phyloP scores from a whole-genome alignment of 2,888 invertebrate genomes.

The Cheilosia scutellata region DNA sequence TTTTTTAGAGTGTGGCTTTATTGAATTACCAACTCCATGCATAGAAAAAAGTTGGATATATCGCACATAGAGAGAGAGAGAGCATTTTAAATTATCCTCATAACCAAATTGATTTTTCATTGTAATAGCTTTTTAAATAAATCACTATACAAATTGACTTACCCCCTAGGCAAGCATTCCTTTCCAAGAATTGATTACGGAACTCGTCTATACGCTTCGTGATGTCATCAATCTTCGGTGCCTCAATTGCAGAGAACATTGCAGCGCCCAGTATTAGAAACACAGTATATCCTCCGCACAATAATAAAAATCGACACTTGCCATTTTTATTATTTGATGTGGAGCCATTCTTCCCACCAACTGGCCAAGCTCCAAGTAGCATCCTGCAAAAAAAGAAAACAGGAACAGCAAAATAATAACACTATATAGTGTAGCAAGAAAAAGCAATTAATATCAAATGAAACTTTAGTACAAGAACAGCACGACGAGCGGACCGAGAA shows the following conservation, averaged over 20 bases:
- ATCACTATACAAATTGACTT: conserved; percentile 78
- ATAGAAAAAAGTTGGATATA: too few relatives aligned
- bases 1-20: too few relatives aligned
- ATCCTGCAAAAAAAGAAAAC: conserved; percentile 74
- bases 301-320: conserved; percentile 83
- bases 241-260: conserved; percentile 92
- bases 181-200: conserved; percentile 86
- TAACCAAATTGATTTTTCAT: neutral
- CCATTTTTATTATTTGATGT: conserved; percentile 81
- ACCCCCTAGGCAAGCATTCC: conserved; percentile 89
- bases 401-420: conserved; percentile 33
- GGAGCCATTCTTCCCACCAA: conserved; percentile 78
- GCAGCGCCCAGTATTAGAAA: conserved; percentile 90
- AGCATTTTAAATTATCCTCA: neutral
- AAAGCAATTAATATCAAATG: conserved; percentile 61
- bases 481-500: conserved; percentile 1
- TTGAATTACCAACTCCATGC: too few relatives aligned
- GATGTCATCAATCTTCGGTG: conserved; percentile 87
- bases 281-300: conserved; percentile 85
- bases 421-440: conserved; percentile 17
- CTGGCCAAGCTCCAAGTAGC: conserved; percentile 80
- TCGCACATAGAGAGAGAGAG: too few relatives aligned
- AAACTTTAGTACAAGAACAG: conserved; percentile 18
- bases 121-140: neutral
- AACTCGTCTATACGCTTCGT: conserved; percentile 86